phyloP scores from a whole-genome alignment of 2,113 vertebrate genomes.

The Tautogolabrus adspersus region DNA sequence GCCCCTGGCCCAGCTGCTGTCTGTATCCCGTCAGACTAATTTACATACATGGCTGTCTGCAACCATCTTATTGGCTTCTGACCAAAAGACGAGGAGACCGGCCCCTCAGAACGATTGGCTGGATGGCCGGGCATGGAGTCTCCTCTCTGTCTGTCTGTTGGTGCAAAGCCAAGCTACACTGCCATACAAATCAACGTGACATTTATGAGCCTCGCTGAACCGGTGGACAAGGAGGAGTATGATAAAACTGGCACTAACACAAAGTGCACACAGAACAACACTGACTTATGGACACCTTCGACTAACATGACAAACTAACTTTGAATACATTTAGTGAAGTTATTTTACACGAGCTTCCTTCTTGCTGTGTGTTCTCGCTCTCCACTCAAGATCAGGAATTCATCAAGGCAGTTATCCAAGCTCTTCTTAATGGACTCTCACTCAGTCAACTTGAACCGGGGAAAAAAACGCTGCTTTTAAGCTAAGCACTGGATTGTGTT shows the following conservation, averaged over 20 bases:
- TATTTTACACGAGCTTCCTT: not conserved
- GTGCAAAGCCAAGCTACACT: constrained; percentile 40
- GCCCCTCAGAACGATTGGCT: constrained; percentile 56
- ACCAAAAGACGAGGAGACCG: constrained; percentile 44
- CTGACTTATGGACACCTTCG: not conserved
- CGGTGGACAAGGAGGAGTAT: constrained; percentile 10
- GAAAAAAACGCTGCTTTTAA: not conserved
- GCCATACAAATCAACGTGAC: constrained; percentile 57
- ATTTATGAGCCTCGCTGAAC: constrained; percentile 51
- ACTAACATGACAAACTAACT: not conserved
- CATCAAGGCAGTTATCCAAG: constrained; percentile 18
- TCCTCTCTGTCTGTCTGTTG: constrained; percentile 38
- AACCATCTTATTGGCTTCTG: constrained; percentile 53
- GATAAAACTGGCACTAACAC: constrained; percentile 14
- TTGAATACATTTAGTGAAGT: not conserved
- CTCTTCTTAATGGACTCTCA: constrained; percentile 17
- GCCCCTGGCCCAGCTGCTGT: not conserved
- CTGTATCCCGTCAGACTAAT: constrained; percentile 34
- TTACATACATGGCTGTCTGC: constrained; percentile 44
- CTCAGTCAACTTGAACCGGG: not conserved
- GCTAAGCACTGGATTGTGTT: not conserved
- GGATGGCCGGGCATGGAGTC: constrained; percentile 1
- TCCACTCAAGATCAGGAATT: not conserved
- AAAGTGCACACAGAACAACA: constrained; percentile 1
- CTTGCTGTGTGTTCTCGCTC: not conserved